Conservation (phyloP, 2,113 vertebrate species). For the Phocoena sinus region DNA sequence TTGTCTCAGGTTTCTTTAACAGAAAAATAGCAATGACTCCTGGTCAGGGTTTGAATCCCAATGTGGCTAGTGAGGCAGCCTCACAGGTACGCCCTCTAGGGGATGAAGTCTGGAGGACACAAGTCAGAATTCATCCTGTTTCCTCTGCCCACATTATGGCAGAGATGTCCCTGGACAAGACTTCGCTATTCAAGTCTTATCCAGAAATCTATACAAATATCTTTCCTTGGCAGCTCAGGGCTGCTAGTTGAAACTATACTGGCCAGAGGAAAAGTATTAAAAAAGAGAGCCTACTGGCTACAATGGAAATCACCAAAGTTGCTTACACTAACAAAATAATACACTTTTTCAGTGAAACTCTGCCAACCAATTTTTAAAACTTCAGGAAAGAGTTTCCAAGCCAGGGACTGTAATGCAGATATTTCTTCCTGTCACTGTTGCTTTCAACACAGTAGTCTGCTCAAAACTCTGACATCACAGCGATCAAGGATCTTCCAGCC, state of each 20-base stretch:
- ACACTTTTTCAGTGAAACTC: background rate
- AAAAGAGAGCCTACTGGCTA: background rate
- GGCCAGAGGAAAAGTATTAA: background rate
- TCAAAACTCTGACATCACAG: background rate
- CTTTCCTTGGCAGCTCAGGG: background rate
- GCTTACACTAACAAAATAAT: background rate
- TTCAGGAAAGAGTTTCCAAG: background rate
- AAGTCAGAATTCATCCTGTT: background rate
- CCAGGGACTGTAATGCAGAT: no score
- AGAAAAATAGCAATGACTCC: background rate
- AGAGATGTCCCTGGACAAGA: background rate
- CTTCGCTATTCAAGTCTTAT: background rate
- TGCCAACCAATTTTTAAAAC: background rate
- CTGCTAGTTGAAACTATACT: background rate
- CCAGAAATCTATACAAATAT: background rate
- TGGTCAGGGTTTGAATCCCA: background rate
- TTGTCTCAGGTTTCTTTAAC: background rate
- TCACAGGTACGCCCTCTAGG: background rate
- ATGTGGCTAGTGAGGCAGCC: background rate
- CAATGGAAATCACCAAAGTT: background rate
- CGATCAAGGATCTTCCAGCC: background rate
- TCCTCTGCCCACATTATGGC: background rate
- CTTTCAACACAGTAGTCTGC: background rate
- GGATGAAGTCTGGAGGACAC: background rate
- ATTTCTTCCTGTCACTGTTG: background rate